These are phyloP conservation scores for Amorpha juglandis DNA, from an alignment of 2,888 invertebrate species.

Conservation along the genomic window DNA sequence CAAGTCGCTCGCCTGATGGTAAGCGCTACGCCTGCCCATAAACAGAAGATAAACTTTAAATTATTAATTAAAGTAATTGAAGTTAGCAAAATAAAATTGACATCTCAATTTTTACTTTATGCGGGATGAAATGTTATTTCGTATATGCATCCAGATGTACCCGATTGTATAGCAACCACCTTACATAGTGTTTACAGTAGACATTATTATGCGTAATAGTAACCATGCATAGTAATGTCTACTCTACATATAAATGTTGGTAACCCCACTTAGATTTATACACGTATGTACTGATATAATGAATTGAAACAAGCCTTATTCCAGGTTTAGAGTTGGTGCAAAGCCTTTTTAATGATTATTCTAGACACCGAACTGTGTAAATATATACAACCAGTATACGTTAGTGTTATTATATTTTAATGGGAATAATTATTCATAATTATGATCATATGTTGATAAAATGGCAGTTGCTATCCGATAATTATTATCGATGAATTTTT, in stretches of 20 bases:
- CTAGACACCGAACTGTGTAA: conserved; percentile 8
- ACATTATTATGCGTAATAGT: too few relatives aligned
- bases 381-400: background rate
- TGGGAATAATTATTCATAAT: background rate
- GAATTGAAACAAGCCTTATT: conserved; percentile 71
- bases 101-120: too few relatives aligned
- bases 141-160: too few relatives aligned
- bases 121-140: too few relatives aligned
- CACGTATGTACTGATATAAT: conserved; percentile 66
- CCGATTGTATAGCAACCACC: too few relatives aligned
- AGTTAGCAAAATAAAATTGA: too few relatives aligned
- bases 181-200: too few relatives aligned
- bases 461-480: background rate
- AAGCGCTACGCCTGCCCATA: too few relatives aligned
- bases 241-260: conserved; percentile 40
- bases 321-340: conserved; percentile 58
- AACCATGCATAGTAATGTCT: background rate
- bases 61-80: too few relatives aligned
- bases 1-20: too few relatives aligned
- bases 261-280: conserved; percentile 52
- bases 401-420: conserved; percentile 8
- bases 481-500: background rate
- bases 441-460: background rate
- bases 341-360: conserved; percentile 19
- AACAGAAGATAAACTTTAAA: too few relatives aligned